Evolutionary conservation across 2,113 vertebrate genomes (phyloP).

Genomic region (Gavia stellata): DNA sequence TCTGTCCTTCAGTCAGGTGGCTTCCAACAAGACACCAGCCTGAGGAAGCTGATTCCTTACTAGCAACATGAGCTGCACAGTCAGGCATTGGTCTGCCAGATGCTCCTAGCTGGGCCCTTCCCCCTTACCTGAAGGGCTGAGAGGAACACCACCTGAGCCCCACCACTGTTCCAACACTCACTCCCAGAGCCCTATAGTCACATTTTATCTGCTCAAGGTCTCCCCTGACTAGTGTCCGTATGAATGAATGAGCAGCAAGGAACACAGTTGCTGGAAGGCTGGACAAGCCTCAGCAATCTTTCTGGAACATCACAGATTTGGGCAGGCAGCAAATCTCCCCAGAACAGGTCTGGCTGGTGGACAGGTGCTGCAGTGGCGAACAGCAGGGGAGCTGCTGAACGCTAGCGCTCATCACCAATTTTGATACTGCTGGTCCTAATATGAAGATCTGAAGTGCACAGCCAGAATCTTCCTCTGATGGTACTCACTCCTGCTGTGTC

Average conservation of each 20-base stretch:
- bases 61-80: not conserved
- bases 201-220: not conserved
- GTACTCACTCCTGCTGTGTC: not conserved
- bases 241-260: not conserved
- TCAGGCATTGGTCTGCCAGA: not conserved
- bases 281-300: not conserved
- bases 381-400: not conserved
- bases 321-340: not conserved
- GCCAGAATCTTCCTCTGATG: not conserved
- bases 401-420: fast-evolving
- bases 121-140: not conserved
- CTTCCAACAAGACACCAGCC: not conserved
- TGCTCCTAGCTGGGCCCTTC: not conserved
- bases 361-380: not conserved
- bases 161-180: not conserved
- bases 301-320: not conserved
- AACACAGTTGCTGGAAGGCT: not conserved
- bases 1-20: not conserved
- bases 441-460: not conserved
- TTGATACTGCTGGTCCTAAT: not conserved
- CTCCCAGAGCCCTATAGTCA: not conserved
- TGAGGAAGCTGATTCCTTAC: not conserved
- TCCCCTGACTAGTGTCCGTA: fast-evolving
- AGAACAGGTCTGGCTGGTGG: not conserved
- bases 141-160: not conserved